Evolutionary conservation across 1,140 invertebrate species (phyloP).

Genomic region (Neomicropteryx cornuta): DNA sequence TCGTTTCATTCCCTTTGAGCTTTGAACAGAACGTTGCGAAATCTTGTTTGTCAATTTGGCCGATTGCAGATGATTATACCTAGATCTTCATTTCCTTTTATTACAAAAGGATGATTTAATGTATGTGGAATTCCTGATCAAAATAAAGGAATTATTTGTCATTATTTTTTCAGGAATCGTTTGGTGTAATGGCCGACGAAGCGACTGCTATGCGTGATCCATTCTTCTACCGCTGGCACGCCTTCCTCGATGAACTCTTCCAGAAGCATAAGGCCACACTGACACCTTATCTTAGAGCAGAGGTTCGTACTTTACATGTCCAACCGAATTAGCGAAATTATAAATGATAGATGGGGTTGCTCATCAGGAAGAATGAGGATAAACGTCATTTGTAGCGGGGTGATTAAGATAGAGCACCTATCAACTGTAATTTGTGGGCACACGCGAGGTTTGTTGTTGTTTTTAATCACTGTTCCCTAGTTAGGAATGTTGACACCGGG

Average conservation of each 20-base stretch:
- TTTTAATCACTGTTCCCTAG: too few species aligned
- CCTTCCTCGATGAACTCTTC: constrained; percentile 52
- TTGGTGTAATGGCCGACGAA: constrained; percentile 53
- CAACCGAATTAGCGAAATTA: too few species aligned
- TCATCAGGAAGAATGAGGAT: too few species aligned
- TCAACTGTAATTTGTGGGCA: too few species aligned
- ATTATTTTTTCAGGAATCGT: constrained; percentile 36
- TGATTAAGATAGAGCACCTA: too few species aligned
- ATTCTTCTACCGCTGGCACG: constrained; percentile 60
- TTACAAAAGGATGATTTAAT: background rate
- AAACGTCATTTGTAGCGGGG: too few species aligned
- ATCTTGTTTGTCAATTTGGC: background rate
- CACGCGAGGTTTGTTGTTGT: too few species aligned
- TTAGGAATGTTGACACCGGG: too few species aligned
- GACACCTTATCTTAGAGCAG: constrained; percentile 43
- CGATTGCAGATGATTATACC: background rate
- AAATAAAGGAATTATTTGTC: background rate
- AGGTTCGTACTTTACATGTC: constrained; percentile 29
- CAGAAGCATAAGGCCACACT: constrained; percentile 49
- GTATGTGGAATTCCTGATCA: background rate
- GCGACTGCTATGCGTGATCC: constrained; percentile 60
- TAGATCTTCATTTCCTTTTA: background rate
- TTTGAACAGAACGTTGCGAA: background rate
- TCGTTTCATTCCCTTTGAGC: background rate
- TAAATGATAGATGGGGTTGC: too few species aligned